Evolutionary conservation across 2,888 invertebrate species (phyloP), one percentile per base, ranked within the genome.

Genomic region (Polyommatus icarus): DNA sequence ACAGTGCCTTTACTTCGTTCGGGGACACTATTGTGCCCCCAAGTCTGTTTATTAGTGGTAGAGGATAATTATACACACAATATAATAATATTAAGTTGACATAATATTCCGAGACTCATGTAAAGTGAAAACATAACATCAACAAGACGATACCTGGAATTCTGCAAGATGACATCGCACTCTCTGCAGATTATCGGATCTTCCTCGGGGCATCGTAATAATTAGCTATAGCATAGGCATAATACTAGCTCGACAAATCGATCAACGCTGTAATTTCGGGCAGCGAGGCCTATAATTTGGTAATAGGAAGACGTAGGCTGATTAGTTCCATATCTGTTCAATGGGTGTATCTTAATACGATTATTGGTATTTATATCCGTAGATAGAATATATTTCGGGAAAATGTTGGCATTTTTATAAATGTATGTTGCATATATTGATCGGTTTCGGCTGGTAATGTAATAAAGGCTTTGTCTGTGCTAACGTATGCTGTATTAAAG

Each of bases 281-380:
- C 75, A 75, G 54, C 75, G 75, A 75, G 54, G 75, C 75, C 75
- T 75, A 50, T 75, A 50, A 81, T 81, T 81, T 77, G 78, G 77
- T 77, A 76, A 79, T 71, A 78, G 77, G 61, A 75, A 71, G 78
- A 79, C 77, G 77, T 67, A 61, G 77, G 36, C 77, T 78, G 78
- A 80, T 81, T 80, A 79, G 79, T 76, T 78, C n/a, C 76, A 75
- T 79, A 77, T 78, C 77, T 67, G 77, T 79, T 78, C 78, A 80
- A 77, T 78, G 72, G 71, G 76, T 78, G 77, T 80, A 71, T 72
- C 78, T 78, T 79, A 78, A 80, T 79, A 76, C 72, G 79, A 79
- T 79, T 81, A 81, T 77, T 36, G 18, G 46, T n/a, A n/a, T n/a
- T n/a, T n/a, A n/a, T n/a, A n/a, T n/a, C n/a, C n/a, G 29, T 59